Conservation (phyloP, 2,888 invertebrate genomes). For the Quadroppia sp. region DNA sequence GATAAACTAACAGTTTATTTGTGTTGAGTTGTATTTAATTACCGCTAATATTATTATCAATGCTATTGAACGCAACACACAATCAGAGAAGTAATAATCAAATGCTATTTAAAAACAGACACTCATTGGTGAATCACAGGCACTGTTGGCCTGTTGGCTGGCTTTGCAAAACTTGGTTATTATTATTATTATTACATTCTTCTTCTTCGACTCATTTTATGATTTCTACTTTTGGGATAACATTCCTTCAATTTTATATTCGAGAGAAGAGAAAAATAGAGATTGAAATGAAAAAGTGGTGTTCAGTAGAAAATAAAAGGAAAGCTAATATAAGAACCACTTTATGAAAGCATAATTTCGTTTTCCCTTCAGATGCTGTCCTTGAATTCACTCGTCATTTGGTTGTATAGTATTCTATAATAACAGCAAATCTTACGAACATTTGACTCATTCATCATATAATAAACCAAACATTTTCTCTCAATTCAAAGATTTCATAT, state of each 20-base stretch:
- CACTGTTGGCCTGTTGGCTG: neutral
- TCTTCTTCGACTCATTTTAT: neutral
- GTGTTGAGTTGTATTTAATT: no score
- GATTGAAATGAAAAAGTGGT: slow-evolving; percentile 11
- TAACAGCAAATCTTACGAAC: slow-evolving; percentile 23
- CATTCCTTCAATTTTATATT: slow-evolving; percentile 14
- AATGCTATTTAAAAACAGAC: no score
- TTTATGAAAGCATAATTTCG: slow-evolving; percentile 25
- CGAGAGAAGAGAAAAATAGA: slow-evolving; percentile 3
- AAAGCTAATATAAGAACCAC: slow-evolving; percentile 27
- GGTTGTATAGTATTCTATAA: slow-evolving; percentile 20
- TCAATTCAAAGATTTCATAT: neutral
- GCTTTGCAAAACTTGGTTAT: neutral
- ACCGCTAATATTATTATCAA: no score
- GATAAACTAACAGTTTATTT: no score
- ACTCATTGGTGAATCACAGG: neutral
- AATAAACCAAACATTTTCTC: slow-evolving; percentile 16
- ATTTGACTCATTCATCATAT: slow-evolving; percentile 35
- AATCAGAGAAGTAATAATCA: no score
- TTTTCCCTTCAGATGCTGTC: slow-evolving; percentile 33
- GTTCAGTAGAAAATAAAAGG: slow-evolving; percentile 18
- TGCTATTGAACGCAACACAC: no score
- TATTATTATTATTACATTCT: slow-evolving; percentile 8
- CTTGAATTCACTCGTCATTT: slow-evolving; percentile 33
- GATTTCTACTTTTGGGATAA: slow-evolving; percentile 24